Percentiles rank a stretch among this genome's conserved stretches.
phyloP scores from a whole-genome alignment of 1,140 invertebrate genomes.

The Lineus longissimus region DNA sequence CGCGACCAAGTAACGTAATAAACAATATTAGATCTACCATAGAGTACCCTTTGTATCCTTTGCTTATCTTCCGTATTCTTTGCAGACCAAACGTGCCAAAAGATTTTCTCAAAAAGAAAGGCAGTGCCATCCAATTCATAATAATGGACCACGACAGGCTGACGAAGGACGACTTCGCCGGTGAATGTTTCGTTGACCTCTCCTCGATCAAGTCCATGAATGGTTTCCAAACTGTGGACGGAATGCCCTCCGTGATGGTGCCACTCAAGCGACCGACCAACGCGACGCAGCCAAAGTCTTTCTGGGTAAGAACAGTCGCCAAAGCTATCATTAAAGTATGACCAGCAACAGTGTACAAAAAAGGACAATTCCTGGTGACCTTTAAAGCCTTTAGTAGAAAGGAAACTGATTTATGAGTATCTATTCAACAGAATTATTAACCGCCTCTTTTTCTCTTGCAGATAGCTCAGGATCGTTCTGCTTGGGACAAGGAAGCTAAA shows the following conservation, averaged over 20 bases:
- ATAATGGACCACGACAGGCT: conserved; percentile 93
- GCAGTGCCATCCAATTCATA: conserved; percentile 81
- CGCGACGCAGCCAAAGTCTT: conserved; percentile 20
- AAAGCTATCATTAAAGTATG: background rate
- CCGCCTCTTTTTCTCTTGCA: conserved; percentile 12
- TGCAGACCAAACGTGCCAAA: conserved; percentile 74
- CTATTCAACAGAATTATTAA: too few species aligned
- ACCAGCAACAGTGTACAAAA: background rate
- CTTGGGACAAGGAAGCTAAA: conserved; percentile 34
- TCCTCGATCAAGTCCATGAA: conserved; percentile 23
- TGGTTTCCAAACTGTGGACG: conserved; percentile 28
- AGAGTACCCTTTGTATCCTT: too few species aligned
- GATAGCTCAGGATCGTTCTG: conserved; percentile 29
- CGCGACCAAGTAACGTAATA: too few species aligned
- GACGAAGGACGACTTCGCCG: conserved; percentile 88
- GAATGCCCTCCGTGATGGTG: conserved; percentile 33
- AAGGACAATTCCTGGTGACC: too few species aligned
- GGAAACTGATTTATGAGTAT: too few species aligned
- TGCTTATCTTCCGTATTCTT: conserved; percentile 34
- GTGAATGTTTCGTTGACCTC: conserved; percentile 85
- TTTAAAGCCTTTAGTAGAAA: background rate
- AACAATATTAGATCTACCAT: too few species aligned
- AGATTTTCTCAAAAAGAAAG: conserved; percentile 65
- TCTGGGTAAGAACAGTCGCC: conserved; percentile 22
- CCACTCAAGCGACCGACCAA: conserved; percentile 31